Evolutionary conservation across 2,797 vertebrate genomes (phyloP).

Genomic region (Balearica regulorum): DNA sequence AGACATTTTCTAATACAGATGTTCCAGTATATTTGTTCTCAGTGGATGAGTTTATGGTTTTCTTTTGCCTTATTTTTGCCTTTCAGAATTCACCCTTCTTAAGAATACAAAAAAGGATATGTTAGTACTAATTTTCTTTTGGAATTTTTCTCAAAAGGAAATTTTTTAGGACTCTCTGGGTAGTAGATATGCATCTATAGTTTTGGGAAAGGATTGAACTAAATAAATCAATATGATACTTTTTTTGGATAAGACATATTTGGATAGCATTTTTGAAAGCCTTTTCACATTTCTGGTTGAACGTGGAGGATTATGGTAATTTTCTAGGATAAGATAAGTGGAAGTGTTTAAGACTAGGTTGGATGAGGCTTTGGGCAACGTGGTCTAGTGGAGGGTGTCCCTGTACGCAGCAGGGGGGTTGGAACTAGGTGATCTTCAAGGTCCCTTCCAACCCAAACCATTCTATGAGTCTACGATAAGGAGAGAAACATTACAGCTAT

Average conservation of each 20-base stretch:
- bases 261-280: not conserved
- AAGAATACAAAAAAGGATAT: not conserved
- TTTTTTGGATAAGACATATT: not conserved
- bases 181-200: not conserved
- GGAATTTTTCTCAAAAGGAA: not conserved
- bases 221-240: not conserved
- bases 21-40: not conserved
- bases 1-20: not conserved
- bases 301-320: not conserved
- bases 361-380: no score
- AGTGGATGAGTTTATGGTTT: not conserved
- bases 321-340: not conserved
- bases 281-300: not conserved
- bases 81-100: not conserved
- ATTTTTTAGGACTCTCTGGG: not conserved
- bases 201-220: not conserved
- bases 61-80: not conserved
- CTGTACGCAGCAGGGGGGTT: no score
- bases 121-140: not conserved
- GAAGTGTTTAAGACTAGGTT: no score
- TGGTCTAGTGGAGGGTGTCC: no score
- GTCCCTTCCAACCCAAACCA: no score
- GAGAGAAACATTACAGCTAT: not conserved
- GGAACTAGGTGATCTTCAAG: no score
- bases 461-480: no score